These are phyloP conservation scores for Grallaria varia DNA, from an alignment of 2,113 vertebrate genomes.

Conservation along the genomic window DNA sequence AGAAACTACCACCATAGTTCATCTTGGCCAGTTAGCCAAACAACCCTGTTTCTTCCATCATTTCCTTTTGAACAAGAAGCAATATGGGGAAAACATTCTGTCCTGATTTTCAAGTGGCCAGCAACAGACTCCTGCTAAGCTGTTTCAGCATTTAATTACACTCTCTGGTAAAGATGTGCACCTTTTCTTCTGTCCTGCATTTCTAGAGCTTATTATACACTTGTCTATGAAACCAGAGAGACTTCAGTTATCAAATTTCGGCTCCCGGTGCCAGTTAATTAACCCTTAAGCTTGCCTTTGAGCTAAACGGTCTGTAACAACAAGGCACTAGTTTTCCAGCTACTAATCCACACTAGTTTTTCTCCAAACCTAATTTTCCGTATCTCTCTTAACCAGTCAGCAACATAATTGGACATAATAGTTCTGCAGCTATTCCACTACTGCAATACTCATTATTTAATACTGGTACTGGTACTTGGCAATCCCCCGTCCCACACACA, in stretches of 20 bases:
- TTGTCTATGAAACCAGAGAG: background rate
- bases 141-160: background rate
- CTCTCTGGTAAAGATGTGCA: background rate
- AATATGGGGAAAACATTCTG: background rate
- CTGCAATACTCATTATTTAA: background rate
- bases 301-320: background rate
- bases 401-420: background rate
- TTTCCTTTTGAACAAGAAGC: background rate
- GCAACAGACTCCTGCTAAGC: background rate
- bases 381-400: background rate
- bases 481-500: fast-evolving
- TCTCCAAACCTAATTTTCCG: background rate
- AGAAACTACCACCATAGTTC: background rate
- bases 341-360: background rate
- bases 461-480: background rate
- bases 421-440: background rate
- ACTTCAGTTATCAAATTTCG: background rate
- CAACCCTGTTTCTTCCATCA: background rate
- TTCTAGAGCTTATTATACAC: background rate
- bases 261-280: background rate
- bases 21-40: no score
- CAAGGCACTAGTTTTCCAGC: background rate
- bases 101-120: conserved; percentile 3
- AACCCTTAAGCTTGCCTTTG: background rate
- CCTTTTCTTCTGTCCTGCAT: background rate